Evolutionary conservation across 37 sponge, comb jelly and placozoan species (phyloP), one percentile per base, ranked within the genome.

Genomic region (Bolinopsis microptera): DNA sequence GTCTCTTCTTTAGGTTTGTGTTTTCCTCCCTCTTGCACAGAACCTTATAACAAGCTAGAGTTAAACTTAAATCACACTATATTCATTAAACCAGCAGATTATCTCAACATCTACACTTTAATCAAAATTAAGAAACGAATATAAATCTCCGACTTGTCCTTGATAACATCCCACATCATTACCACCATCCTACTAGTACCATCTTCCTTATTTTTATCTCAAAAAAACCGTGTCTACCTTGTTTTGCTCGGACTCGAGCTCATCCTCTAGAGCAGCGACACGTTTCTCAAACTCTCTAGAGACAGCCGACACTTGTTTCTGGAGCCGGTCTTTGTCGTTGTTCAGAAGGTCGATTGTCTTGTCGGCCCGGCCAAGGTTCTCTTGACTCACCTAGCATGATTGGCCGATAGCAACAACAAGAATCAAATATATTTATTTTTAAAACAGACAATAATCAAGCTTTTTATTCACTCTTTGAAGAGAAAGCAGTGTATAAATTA

Each of bases 341-440:
- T 86, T 86, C 61, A 86, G 90, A 2, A 86, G 61, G 8, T 86
- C 90, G 37, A 86, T 86, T 16, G 90, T 86, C 90, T 86, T 86
- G 90, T 86, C 90, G 41, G 90, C 90, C 1, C 90, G 41, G 30
- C 90, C 90, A 18, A 86, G 31, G 22, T 27, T 86, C 90, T 86
- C 90, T 27, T 86, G 90, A 24, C 36, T 86, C 48, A 41, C 61
- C 90, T 86, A 27, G 26, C 31, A 21, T 24, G 3, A 5, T 28
- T 23, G 75, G 26, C 61, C 5, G 13, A 48, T 48, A 48, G 61
- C 9, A 18, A 48, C 61, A 48, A 48, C 61, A 13, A 48, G 61
- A 48, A 48, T 48, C 61, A 48, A 13, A 48, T 13, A 48, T 18
- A 13, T 48, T 48, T 13, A 48, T 48, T 48, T 18, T 48, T 48